phyloP scores from a whole-genome alignment of 92 coral and sea anemone genomes.

The Phenganax subtilis region DNA sequence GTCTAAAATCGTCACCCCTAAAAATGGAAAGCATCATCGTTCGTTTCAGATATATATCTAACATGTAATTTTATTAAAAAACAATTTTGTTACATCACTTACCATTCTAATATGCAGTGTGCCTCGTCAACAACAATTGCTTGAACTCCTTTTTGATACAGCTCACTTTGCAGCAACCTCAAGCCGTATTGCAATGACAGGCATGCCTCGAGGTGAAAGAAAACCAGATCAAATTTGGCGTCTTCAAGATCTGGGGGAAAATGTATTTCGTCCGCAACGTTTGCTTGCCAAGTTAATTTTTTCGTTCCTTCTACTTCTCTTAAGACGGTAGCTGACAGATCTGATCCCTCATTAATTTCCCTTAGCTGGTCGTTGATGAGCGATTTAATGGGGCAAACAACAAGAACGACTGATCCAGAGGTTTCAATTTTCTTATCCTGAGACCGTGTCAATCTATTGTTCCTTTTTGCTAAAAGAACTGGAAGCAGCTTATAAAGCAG shows the following conservation, averaged over 20 bases:
- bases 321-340: not conserved
- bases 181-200: not conserved
- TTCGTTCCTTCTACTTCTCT: not conserved
- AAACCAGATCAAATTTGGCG: not conserved
- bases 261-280: not conserved
- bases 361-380: constrained; percentile 44
- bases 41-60: not conserved
- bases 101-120: constrained; percentile 12
- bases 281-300: not conserved
- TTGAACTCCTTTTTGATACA: not conserved
- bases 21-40: not conserved
- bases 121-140: constrained; percentile 7
- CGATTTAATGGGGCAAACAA: constrained; percentile 44
- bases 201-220: not conserved
- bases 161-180: not conserved
- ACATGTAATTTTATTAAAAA: not conserved
- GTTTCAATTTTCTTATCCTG: not conserved
- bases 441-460: too few species aligned
- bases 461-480: too few species aligned
- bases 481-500: constrained; percentile 42
- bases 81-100: not conserved
- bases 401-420: not conserved
- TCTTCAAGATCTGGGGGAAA: not conserved
- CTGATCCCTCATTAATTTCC: not conserved
- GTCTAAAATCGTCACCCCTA: constrained; percentile 29